Conservation (phyloP, 2,113 vertebrate species). For the Cathartes aura region DNA sequence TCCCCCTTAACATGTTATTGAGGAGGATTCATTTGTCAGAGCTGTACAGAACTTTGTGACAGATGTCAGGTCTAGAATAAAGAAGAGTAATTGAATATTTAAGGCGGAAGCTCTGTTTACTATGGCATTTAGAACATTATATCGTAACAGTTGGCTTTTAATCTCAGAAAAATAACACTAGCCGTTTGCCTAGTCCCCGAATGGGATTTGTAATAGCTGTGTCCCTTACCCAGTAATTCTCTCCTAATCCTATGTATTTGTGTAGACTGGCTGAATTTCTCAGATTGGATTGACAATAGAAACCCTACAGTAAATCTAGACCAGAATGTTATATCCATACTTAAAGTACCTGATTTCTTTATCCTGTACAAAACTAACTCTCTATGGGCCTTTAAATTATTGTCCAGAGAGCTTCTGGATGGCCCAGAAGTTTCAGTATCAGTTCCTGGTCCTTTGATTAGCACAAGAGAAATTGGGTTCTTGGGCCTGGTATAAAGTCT, state of each 20-base stretch:
- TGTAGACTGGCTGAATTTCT: background rate
- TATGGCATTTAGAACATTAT: background rate
- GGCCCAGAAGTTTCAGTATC: background rate
- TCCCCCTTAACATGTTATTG: background rate
- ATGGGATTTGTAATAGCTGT: background rate
- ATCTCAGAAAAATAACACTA: slow-evolving; percentile 23
- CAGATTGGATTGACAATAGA: background rate
- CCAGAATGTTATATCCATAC: background rate
- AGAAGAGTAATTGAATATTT: slow-evolving; percentile 23
- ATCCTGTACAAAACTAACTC: background rate
- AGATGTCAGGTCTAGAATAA: background rate
- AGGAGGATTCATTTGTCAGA: background rate
- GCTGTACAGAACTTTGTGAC: background rate
- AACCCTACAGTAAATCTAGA: background rate
- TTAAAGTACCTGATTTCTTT: background rate
- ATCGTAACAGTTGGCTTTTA: slow-evolving; percentile 7
- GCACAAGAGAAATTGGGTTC: background rate
- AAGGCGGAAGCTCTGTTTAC: slow-evolving; percentile 3
- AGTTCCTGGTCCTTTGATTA: background rate
- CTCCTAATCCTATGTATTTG: background rate
- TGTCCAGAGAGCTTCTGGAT: background rate
- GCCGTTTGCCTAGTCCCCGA: background rate
- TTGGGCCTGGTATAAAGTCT: background rate
- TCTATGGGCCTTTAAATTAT: background rate
- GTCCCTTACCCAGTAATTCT: slow-evolving; percentile 15